Conservation (phyloP, 1,140 invertebrate species). For the Drosophila athabasca region DNA sequence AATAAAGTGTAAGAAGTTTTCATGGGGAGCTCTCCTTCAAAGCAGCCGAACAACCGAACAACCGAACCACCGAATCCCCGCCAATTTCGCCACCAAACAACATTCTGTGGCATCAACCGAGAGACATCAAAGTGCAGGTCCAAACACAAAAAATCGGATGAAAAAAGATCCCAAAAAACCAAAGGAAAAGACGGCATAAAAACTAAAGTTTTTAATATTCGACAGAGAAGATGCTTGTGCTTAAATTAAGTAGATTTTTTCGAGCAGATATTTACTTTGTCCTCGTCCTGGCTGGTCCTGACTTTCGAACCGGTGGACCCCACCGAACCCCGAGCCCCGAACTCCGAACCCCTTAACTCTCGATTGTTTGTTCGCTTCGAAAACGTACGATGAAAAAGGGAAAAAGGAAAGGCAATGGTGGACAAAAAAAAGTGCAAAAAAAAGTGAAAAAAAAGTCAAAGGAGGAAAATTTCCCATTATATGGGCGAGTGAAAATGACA, state of each 20-base stretch:
- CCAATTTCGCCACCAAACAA: slow-evolving; percentile 8
- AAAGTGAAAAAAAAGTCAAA: slow-evolving; percentile 3
- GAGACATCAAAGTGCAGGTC: slow-evolving; percentile 35
- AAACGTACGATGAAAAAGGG: slow-evolving; percentile 18
- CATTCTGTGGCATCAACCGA: slow-evolving; percentile 9
- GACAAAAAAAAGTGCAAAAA: too few species aligned
- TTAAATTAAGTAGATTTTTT: slow-evolving; percentile 65
- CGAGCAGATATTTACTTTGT: slow-evolving; percentile 63
- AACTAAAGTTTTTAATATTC: slow-evolving; percentile 58
- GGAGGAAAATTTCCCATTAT: slow-evolving; percentile 65
- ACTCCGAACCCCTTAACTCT: slow-evolving; percentile 34
- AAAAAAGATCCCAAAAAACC: slow-evolving; percentile 1
- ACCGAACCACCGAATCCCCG: neutral
- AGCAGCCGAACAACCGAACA: slow-evolving; percentile 28
- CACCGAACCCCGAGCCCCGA: neutral
- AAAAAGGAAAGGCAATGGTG: slow-evolving; percentile 8
- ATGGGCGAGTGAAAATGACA: slow-evolving; percentile 77
- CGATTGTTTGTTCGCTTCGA: slow-evolving; percentile 46
- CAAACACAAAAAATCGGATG: neutral
- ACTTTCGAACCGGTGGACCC: neutral
- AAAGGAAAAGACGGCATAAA: neutral
- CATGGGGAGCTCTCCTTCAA: slow-evolving; percentile 57
- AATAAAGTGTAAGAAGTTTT: slow-evolving; percentile 79
- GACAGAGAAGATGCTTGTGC: slow-evolving; percentile 42
- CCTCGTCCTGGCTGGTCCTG: slow-evolving; percentile 37